These are phyloP conservation scores for Platysternon megacephalum DNA, from an alignment of 2,113 vertebrate genomes.

Conservation along the genomic window DNA sequence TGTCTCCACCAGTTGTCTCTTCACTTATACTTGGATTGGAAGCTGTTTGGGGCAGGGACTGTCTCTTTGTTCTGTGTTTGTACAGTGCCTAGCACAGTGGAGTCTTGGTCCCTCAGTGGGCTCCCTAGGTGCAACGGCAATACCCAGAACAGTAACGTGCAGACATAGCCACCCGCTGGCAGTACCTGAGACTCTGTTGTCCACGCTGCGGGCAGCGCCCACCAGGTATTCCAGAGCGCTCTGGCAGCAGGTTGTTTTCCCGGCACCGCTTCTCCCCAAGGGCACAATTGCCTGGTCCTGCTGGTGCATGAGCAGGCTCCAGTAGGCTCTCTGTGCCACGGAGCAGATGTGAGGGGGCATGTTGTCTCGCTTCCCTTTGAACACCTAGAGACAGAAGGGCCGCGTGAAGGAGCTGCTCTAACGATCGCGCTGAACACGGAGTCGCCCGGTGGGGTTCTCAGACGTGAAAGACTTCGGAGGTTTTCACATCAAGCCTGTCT, in stretches of 20 bases:
- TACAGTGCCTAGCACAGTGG: rapidly evolving
- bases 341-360: conserved; percentile 80
- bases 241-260: conserved; percentile 87
- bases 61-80: not conserved
- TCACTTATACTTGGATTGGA: not conserved
- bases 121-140: rapidly evolving
- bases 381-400: conserved; percentile 26
- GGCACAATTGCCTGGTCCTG: conserved; percentile 89
- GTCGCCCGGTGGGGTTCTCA: not conserved
- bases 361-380: conserved; percentile 54
- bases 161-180: not conserved
- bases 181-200: conserved; percentile 80
- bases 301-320: conserved; percentile 83
- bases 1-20: not conserved
- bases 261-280: conserved; percentile 88
- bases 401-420: not conserved
- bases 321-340: conserved; percentile 85
- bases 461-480: not conserved
- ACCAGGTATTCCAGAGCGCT: conserved; percentile 84
- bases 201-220: conserved; percentile 81
- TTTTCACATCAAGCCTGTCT: not conserved
- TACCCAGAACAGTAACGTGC: not conserved
- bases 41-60: not conserved
- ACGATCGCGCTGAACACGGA: not conserved
- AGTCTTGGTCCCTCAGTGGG: not conserved